phyloP scores from a whole-genome alignment of 2,113 vertebrate genomes.

The Hippocampus zosterae region DNA sequence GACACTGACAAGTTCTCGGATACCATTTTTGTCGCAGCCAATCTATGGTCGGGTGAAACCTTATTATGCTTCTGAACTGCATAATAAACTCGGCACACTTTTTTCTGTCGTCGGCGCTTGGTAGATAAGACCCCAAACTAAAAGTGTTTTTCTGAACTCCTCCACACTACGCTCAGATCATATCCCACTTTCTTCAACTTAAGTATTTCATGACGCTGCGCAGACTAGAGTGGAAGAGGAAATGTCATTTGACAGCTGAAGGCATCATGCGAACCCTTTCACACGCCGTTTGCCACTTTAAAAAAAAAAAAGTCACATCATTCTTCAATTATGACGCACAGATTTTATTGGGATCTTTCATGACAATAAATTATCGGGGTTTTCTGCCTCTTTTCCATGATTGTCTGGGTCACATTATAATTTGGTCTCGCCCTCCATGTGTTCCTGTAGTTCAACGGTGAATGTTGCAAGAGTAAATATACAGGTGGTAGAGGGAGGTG shows the following conservation, averaged over 20 bases:
- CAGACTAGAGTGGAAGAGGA: neutral
- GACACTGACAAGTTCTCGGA: neutral
- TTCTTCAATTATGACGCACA: neutral
- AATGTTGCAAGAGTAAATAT: constrained; percentile 15
- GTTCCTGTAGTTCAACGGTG: constrained; percentile 28
- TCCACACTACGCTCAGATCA: too few relatives aligned
- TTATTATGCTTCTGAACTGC: neutral
- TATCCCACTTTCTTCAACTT: neutral
- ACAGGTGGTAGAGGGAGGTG: constrained; percentile 4
- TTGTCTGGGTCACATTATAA: neutral
- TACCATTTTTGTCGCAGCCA: neutral
- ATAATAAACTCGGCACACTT: neutral
- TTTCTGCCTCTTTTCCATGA: neutral
- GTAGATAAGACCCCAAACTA: neutral
- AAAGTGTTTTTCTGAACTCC: neutral
- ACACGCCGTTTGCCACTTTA: neutral
- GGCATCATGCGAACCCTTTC: neutral
- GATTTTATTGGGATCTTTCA: neutral
- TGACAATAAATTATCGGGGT: neutral
- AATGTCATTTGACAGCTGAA: neutral
- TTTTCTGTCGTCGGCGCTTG: neutral
- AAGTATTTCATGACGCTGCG: neutral
- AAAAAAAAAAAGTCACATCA: neutral
- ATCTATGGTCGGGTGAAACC: neutral
- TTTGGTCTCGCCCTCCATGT: constrained; percentile 45